Conservation (phyloP, 2,113 vertebrate species). For the Stegastes partitus region DNA sequence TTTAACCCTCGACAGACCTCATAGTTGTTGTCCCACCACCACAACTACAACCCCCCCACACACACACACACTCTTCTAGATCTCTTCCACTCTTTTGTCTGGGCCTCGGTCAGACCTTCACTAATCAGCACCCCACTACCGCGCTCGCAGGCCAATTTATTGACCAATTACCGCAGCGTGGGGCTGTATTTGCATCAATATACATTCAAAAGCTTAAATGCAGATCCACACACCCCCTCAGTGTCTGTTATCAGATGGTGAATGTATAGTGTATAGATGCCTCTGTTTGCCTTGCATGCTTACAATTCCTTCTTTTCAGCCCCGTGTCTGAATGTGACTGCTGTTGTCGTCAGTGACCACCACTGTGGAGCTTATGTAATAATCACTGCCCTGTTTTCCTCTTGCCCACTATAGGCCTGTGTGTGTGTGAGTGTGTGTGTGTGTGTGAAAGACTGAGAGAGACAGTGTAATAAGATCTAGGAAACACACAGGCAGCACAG, state of each 20-base stretch:
- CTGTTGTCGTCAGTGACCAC: conserved; percentile 53
- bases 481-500: conserved; percentile 68
- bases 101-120: conserved; percentile 30
- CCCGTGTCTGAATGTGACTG: conserved; percentile 40
- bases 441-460: conserved; percentile 40
- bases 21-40: conserved; percentile 41
- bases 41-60: conserved; percentile 32
- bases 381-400: conserved; percentile 59
- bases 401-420: conserved; percentile 39
- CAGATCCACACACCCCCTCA: neutral
- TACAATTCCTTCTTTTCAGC: conserved; percentile 62
- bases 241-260: conserved; percentile 39
- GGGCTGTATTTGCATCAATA: conserved; percentile 48
- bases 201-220: conserved; percentile 42
- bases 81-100: conserved; percentile 59
- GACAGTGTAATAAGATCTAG: conserved; percentile 52
- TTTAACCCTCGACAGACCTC: conserved; percentile 70
- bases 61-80: too few species aligned
- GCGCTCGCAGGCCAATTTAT: conserved; percentile 44
- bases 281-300: conserved; percentile 42
- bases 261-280: conserved; percentile 44
- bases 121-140: conserved; percentile 48
- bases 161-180: conserved; percentile 49
- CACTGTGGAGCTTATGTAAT: conserved; percentile 68
- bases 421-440: conserved; percentile 39